These are phyloP conservation scores for Idaea dimidiata DNA, from an alignment of 2,888 invertebrate genomes.

Conservation along the genomic window DNA sequence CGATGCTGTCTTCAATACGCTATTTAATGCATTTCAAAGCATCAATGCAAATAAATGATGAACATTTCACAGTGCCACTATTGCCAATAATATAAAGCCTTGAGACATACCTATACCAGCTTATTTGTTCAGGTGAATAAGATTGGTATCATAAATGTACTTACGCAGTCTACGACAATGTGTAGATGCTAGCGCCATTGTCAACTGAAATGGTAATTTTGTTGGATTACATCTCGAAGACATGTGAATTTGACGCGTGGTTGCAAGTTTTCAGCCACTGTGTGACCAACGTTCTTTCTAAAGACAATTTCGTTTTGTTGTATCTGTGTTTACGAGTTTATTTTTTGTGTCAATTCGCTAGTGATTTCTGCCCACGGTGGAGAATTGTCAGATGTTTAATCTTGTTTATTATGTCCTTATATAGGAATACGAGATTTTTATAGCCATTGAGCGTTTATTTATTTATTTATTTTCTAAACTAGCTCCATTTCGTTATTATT, in stretches of 20 bases:
- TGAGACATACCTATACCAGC: not conserved
- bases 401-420: constrained; percentile 20
- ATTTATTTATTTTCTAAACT: too few species aligned
- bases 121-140: not conserved
- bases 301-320: constrained; percentile 25
- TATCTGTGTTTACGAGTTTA: constrained; percentile 19
- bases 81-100: not conserved
- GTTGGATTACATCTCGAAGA: not conserved
- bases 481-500: too few species aligned
- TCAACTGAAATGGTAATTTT: too few species aligned
- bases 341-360: constrained; percentile 27
- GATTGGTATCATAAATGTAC: not conserved
- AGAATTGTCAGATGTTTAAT: constrained; percentile 15
- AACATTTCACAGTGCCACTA: not conserved
- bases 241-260: constrained; percentile 31
- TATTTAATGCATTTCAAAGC: not conserved
- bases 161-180: not conserved
- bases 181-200: too few species aligned
- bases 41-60: not conserved
- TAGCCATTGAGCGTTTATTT: not conserved
- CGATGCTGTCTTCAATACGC: not conserved
- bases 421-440: constrained; percentile 9
- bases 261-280: constrained; percentile 35
- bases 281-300: constrained; percentile 25
- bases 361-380: constrained; percentile 21